Conservation (phyloP, 53 echinoderm and acorn worm genomes). For the Apostichopus leukothele region DNA sequence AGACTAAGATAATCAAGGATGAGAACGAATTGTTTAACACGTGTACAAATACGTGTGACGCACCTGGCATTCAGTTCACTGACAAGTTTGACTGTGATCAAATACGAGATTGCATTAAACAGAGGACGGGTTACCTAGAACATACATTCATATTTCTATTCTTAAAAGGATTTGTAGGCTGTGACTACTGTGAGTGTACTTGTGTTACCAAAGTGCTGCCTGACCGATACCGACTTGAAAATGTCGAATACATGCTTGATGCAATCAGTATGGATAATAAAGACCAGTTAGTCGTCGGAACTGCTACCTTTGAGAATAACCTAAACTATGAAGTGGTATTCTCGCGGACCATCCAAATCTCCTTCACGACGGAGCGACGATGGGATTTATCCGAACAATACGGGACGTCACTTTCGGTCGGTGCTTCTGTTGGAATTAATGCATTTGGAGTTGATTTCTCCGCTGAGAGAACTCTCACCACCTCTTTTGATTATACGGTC, state of each 20-base stretch:
- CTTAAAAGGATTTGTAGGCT: background rate
- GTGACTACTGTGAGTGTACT: constrained; percentile 16
- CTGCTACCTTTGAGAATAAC: background rate
- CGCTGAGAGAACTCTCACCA: background rate
- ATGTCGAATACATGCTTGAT: constrained; percentile 6
- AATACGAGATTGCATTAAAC: background rate
- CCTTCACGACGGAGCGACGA: background rate
- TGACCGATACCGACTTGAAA: background rate
- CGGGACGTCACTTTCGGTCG: background rate
- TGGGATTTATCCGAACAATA: background rate
- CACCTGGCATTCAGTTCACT: background rate
- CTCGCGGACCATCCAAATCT: background rate
- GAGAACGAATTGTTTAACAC: background rate
- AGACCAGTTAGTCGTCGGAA: background rate
- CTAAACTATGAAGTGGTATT: background rate
- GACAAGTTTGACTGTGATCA: background rate
- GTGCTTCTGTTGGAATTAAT: background rate
- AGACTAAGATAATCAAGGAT: background rate
- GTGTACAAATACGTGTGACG: background rate
- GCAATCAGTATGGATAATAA: background rate
- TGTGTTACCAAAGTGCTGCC: background rate
- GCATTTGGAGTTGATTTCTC: background rate
- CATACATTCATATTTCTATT: too few relatives aligned
- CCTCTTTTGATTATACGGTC: background rate
- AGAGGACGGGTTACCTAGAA: background rate